Evolutionary conservation across 2,888 invertebrate genomes (phyloP).

Genomic region (Melitaea athalia): DNA sequence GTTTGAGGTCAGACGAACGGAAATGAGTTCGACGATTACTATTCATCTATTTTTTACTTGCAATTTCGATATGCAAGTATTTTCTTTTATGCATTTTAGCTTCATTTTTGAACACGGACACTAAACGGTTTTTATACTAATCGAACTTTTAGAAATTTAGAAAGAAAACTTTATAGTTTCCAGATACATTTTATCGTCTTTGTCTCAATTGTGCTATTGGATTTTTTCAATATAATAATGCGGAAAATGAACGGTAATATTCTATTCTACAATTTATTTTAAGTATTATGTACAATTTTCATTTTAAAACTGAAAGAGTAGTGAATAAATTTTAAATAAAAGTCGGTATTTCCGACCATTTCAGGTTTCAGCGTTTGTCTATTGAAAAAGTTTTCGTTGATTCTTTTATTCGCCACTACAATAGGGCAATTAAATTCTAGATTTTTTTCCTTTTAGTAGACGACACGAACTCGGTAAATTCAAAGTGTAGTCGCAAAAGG

Average conservation of each 20-base stretch:
- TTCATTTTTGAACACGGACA: not conserved
- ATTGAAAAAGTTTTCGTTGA: conserved; percentile 27
- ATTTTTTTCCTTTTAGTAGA: conserved; percentile 18
- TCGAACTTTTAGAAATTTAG: too few relatives aligned
- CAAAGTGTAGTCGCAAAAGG: conserved; percentile 12
- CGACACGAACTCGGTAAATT: conserved; percentile 21
- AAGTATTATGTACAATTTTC: not conserved
- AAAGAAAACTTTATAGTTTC: too few relatives aligned
- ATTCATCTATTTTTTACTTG: conserved; percentile 26
- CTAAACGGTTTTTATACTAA: too few relatives aligned
- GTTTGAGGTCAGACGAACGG: conserved; percentile 27
- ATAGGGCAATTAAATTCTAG: conserved; percentile 27
- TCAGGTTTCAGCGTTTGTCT: conserved; percentile 24
- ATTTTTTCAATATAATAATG: too few relatives aligned
- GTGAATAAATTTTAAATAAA: conserved; percentile 4
- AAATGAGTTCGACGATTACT: conserved; percentile 32
- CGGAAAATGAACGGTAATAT: too few relatives aligned
- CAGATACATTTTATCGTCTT: too few relatives aligned
- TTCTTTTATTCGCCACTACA: conserved; percentile 28
- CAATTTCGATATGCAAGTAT: conserved; percentile 9
- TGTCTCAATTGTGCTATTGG: too few relatives aligned
- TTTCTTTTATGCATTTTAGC: not conserved
- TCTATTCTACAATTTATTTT: not conserved
- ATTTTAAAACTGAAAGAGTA: not conserved
- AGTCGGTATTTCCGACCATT: conserved; percentile 22